Percentiles rank a stretch among this genome's conserved stretches.
Evolutionary conservation across 2,113 vertebrate genomes (phyloP).

Genomic region (Pithys albifrons): DNA sequence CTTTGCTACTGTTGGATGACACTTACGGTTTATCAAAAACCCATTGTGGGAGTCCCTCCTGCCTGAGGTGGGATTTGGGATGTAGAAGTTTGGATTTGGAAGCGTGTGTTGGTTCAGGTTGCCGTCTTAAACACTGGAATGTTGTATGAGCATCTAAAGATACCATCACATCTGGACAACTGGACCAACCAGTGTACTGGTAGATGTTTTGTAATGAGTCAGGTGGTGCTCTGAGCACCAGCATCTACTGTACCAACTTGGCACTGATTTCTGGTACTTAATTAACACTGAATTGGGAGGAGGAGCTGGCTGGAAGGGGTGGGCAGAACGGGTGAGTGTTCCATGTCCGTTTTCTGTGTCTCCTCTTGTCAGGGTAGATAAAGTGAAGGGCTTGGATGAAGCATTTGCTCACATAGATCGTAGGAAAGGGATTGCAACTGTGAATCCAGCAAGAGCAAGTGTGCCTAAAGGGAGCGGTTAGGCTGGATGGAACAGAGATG

Average conservation of each 20-base stretch:
- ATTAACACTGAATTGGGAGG: not conserved
- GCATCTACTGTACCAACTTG: not conserved
- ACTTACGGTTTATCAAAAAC: fast-evolving
- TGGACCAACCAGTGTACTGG: not conserved
- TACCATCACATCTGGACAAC: fast-evolving
- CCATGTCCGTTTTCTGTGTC: not conserved
- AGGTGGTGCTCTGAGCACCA: not conserved
- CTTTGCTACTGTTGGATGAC: not conserved
- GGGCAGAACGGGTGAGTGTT: not conserved
- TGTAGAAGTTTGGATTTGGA: not conserved
- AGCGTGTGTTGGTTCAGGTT: not conserved
- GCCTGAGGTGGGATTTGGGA: not conserved
- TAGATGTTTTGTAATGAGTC: not conserved
- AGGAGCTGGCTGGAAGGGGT: not conserved
- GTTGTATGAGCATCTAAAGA: not conserved
- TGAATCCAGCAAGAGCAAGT: not conserved
- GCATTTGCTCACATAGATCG: not conserved
- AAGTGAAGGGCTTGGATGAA: not conserved
- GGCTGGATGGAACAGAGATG: not conserved
- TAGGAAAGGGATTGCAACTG: not conserved
- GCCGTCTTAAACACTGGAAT: not conserved
- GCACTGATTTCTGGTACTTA: not conserved
- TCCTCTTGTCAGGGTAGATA: not conserved
- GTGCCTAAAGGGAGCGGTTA: not conserved
- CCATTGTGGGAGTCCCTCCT: fast-evolving